Base-by-base conservation (phyloP, 37 sponge, comb jelly and placozoan species). In the Spongia lamella region DNA sequence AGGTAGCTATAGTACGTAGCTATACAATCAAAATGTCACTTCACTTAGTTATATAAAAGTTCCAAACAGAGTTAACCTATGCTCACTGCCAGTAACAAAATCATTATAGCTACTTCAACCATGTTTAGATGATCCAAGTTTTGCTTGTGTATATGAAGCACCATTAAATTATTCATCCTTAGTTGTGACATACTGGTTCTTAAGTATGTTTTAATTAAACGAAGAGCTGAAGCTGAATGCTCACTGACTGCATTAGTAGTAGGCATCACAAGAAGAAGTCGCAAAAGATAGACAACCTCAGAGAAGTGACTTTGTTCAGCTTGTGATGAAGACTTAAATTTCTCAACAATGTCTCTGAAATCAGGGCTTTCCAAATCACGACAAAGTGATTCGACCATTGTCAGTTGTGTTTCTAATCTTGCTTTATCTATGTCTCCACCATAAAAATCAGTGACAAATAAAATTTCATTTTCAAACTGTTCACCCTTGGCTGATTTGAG, bases 361-460 rank as follows among this genome's bases (percentile, higher is more conserved):
- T 2, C 24, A n/a, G n/a, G n/a, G 7, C 29, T 54, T 20, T 9
- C 7, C 24, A 2, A n/a, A n/a, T n/a, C n/a, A 20, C 52, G 29
- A 7, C 11, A 37, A 56, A 72, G 27, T 26, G 15, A 22, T 6
- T 21, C 6, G 3, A 72, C 11, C 17, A 72, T 21, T 30, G 52
- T 17, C n/a, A 77, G 54, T 30, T 64, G 78, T 7, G 78, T 77
- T 25, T 63, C n/a, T 20, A 77, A 56, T 16, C 63, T 38, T 49
- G 66, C 2, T 26, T 7, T 16, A 43, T 56, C 6, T 22, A 77
- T 34, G 38, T 77, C 66, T 50, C 26, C 54, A 39, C 7, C 9
- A 49, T 47, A 69, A 31, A 69, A 69, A 6, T 38, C 31, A 3
- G 33, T 51, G 51, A 69, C 70, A 30, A 14, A 49, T 69, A 24